Percentiles rank a stretch among this genome's conserved stretches.
Conservation (phyloP, 2,888 invertebrate genomes). For the Dynastes grantii region DNA sequence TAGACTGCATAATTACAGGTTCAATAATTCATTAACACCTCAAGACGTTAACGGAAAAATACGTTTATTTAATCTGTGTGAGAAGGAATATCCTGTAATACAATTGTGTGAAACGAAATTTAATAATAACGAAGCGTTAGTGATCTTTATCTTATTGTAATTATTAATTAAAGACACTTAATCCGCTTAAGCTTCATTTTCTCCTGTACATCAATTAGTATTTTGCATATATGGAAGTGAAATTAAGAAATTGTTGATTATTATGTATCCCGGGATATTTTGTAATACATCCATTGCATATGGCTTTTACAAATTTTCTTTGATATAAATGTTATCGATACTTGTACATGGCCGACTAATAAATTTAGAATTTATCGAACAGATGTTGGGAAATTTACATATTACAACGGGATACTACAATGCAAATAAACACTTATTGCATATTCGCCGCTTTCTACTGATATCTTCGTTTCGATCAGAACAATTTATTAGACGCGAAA, state of each 20-base stretch:
- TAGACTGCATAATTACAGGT: background rate
- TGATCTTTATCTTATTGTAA: background rate
- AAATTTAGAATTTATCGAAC: conserved; percentile 29
- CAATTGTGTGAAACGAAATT: background rate
- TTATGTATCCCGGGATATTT: background rate
- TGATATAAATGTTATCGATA: conserved; percentile 8
- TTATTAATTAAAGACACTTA: too few relatives aligned
- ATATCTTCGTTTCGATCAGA: background rate
- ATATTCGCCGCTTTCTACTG: background rate
- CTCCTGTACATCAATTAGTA: background rate
- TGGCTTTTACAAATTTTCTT: background rate
- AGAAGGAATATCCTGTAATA: background rate
- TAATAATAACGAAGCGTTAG: background rate
- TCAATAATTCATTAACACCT: conserved; percentile 31
- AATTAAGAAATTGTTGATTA: background rate
- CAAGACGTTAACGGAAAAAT: conserved; percentile 2
- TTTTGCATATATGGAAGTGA: conserved; percentile 1
- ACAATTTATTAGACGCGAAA: background rate
- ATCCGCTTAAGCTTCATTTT: too few relatives aligned
- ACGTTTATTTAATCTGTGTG: background rate
- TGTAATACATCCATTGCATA: background rate
- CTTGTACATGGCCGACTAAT: background rate
- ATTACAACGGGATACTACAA: background rate
- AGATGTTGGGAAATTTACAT: conserved; percentile 29
- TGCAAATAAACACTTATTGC: conserved; percentile 4